phyloP scores from a whole-genome alignment of 2,888 invertebrate species.

The Anorthoa munda region DNA sequence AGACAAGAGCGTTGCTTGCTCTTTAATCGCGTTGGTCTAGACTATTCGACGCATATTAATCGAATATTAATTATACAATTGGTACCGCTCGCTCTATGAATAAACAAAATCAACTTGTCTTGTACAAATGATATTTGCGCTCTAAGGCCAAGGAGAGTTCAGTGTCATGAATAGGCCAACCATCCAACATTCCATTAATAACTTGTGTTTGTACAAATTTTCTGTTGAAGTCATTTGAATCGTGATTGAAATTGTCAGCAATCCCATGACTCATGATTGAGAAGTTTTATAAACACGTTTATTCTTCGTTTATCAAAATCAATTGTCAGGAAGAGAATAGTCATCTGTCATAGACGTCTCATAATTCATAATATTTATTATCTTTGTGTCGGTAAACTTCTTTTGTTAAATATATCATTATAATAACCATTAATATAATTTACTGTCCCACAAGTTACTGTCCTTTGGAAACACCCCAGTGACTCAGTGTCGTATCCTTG shows the following conservation, averaged over 20 bases:
- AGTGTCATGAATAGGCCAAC: conserved; percentile 6
- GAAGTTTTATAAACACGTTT: background rate
- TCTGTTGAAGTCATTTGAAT: conserved; percentile 2
- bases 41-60: background rate
- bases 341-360: background rate
- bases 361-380: background rate
- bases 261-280: too few species aligned
- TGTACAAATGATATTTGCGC: conserved; percentile 9
- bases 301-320: background rate
- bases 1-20: conserved; percentile 5
- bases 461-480: background rate
- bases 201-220: background rate
- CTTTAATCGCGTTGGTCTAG: background rate
- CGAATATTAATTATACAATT: conserved; percentile 10
- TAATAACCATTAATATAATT: background rate
- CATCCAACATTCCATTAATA: background rate
- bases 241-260: background rate
- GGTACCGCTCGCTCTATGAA: conserved; percentile 27
- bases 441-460: background rate
- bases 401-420: conserved; percentile 5
- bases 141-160: conserved; percentile 16
- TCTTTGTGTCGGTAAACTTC: background rate
- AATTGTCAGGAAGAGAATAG: conserved; percentile 7
- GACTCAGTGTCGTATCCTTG: conserved; percentile 8
- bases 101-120: background rate